Base-by-base conservation (phyloP, 2,888 invertebrate species). In the Thymelicus lineola region DNA sequence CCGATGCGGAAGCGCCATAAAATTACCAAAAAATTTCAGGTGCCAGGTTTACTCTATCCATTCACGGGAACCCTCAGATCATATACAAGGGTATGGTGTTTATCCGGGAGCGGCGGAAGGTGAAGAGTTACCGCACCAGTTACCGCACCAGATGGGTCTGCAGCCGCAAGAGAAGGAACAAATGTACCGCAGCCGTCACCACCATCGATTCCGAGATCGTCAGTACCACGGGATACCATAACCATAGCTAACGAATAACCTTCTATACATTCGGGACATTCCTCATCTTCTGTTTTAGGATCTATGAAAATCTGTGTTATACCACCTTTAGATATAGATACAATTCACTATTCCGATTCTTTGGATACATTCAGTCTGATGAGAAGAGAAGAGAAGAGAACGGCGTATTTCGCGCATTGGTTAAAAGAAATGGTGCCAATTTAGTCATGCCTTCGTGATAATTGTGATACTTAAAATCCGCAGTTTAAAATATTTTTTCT, bases 41-140 rank as follows among this genome's bases (percentile, higher is more conserved):
- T 76, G 74, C 82, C 28, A 75, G 75, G 7, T 86, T 83, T 74
- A 84, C 87, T 72, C 80, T 81, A 73, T 88, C 90, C 5, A 82
- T 88, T 7, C 86, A 86, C 7, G 90, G 90, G 42, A 90, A 90
- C 72, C 89, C 88, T 9, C 89, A 89, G 88, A 83, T 90, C 59
- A 72, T 88, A 46, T 82, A 84, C 73, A 82, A 85, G 38, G 88
- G 87, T 66, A 80, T 81, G 72, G 86, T 88, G 79, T 90, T 89
- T 79, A 90, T 86, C 70, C 79, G 80, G 61, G 89, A 90, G 77
- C 79, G 86, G 67, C 77, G 81, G 35, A 36, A 65, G 9, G 68
- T 68, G 0, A 75, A 81, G 35, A 86, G 85, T 2, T 73, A 72
- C 6, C 80, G 82, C 53, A 84, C 82, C 38, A 86, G 85, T 2